Base-by-base conservation (phyloP, 2,888 invertebrate genomes). In the Limnephilus rhombicus region DNA sequence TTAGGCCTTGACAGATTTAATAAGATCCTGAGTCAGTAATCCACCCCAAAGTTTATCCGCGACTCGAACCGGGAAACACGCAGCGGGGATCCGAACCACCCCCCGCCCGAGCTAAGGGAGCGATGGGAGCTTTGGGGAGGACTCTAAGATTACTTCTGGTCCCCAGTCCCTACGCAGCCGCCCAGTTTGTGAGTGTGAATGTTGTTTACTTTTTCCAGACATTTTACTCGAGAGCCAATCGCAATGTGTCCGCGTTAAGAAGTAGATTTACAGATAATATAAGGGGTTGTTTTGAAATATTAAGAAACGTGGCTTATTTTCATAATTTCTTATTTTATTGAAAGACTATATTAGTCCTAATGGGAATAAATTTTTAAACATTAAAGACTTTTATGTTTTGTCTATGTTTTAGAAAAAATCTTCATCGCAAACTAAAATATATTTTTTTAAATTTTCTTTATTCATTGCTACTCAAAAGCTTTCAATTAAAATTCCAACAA, bases 1-100 rank as follows among this genome's bases (percentile, higher is more conserved):
- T 87, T 87, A 68, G 87, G 68, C 83, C 90, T 80, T 41, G 89
- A 91, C 91, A 92, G 91, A 93, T 93, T 93, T 93, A 93, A 93
- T 93, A 93, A 93, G 92, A 93, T 90, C 92, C 91, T 92, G 91
- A 90, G 91, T 89, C 92, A 87, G 93, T 93, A 93, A 93, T 93
- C 93, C 93, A 93, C 93, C 93, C 92, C 92, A 85, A 91, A 92
- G 92, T 92, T 93, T 93, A 93, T 93, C 93, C 93, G 41, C 90
- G 92, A 88, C 91, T 91, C 90, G 92, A 92, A 93, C 91, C 91
- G 92, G 93, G 92, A 92, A 92, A 91, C 93, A 93, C 93, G 93
- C 93, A 93, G 93, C 93, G 90, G 93, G 93, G 93, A 90, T 91
- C 85, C 90, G 80, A 93, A 93, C 92, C 90, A 92, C 92, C 92